Evolutionary conservation across 2,797 vertebrate genomes (phyloP).

Genomic region (Echeneis naucrates): DNA sequence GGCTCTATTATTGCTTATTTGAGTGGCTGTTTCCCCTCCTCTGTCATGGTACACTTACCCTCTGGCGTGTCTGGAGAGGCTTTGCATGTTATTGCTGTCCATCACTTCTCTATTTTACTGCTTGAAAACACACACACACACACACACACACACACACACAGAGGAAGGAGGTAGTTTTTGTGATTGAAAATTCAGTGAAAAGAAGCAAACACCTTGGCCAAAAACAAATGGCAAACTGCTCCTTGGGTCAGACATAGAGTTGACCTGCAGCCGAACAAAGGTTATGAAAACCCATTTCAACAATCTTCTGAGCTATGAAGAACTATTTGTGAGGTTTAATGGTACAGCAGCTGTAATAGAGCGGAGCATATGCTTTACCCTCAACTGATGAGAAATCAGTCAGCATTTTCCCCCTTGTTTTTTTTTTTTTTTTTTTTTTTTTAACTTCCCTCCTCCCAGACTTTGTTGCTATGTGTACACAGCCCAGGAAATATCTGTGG

Average conservation of each 20-base stretch:
- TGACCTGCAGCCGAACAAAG: conserved; percentile 24
- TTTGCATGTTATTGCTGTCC: conserved; percentile 16
- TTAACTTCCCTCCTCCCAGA: neutral
- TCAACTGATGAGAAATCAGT: conserved; percentile 59
- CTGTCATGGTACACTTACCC: conserved; percentile 36
- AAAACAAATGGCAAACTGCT: conserved; percentile 27
- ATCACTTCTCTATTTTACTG: conserved; percentile 26
- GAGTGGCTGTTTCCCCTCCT: conserved; percentile 43
- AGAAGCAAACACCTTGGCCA: neutral
- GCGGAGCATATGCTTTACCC: conserved; percentile 8
- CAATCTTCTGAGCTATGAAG: conserved; percentile 16
- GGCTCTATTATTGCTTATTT: conserved; percentile 59
- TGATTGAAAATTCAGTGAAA: conserved; percentile 2
- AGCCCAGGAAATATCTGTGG: conserved; percentile 69
- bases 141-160: neutral
- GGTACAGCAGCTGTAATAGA: conserved; percentile 18
- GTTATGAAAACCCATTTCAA: conserved; percentile 25
- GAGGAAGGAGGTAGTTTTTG: conserved; percentile 1
- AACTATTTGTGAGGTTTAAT: conserved; percentile 8
- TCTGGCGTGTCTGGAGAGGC: conserved; percentile 27
- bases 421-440: neutral
- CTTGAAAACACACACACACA: neutral
- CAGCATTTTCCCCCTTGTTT: conserved; percentile 32
- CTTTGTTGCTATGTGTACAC: conserved; percentile 58
- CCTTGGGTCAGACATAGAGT: conserved; percentile 23